A percentile compares a stretch with the other conserved stretches of the same genome.
phyloP scores from a whole-genome alignment of 2,797 vertebrate species.

The Tapirus indicus region DNA sequence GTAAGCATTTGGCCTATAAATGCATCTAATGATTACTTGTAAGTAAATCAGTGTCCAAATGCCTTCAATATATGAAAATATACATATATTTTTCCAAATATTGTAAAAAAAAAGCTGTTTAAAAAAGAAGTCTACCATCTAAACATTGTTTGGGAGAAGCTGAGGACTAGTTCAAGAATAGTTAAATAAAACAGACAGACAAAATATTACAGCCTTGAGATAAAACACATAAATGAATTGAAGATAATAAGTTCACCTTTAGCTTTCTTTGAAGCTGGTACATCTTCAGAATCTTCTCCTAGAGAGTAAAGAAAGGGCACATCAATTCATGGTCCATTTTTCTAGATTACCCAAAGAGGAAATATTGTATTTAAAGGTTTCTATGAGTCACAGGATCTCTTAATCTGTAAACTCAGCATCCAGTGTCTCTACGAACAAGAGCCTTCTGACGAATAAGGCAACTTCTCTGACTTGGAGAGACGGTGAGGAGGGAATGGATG shows the following conservation, averaged over 20 bases:
- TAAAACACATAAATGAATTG: background rate
- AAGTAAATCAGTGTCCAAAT: background rate
- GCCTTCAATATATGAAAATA: background rate
- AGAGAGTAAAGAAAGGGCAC: background rate
- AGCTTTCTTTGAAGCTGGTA: slow-evolving; percentile 63
- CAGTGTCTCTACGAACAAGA: background rate
- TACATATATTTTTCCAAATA: background rate
- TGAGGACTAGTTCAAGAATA: background rate
- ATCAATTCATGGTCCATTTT: background rate
- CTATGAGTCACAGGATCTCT: background rate
- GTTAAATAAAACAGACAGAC: background rate
- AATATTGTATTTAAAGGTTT: background rate
- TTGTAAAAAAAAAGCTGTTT: background rate
- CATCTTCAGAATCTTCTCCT: slow-evolving; percentile 62
- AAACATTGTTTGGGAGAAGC: background rate
- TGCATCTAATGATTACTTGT: background rate
- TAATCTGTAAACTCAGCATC: background rate
- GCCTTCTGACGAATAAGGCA: background rate
- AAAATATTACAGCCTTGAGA: background rate
- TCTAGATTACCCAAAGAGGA: background rate
- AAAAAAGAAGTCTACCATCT: background rate
- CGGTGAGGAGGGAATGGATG: rapidly evolving
- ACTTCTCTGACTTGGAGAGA: background rate
- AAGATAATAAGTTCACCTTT: slow-evolving; percentile 58
- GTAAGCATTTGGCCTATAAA: background rate